Evolutionary conservation across 2,113 vertebrate species (phyloP), one percentile per base, ranked within the genome.

Genomic region (Prunella fulvescens): DNA sequence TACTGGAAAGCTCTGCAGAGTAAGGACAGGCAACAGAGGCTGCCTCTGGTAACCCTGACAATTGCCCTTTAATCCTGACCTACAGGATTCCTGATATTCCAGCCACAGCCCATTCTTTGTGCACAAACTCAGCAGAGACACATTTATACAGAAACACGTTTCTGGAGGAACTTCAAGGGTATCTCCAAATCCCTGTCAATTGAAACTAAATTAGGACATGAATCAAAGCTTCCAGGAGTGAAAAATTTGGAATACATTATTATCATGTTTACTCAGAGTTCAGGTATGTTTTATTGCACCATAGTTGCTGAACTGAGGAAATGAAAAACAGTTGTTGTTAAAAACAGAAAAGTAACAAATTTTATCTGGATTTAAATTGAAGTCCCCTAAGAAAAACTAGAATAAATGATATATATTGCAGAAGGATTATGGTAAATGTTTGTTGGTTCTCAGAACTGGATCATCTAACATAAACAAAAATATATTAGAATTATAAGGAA

Each of bases 71-170:
- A 94, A 77, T 90, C 81, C 93, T 97, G 95, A 97, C 95, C 92
- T 97, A 57, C 81, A 65, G 78, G 83, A 97, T 97, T 97, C 96
- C 92, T 96, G 81, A 88, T 97, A 88, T 93, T 97, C 94, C 93
- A 94, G 88, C 90, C 94, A 60, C 33, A 56, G 69, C 47, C 84
- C 60, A n/a, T 90, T 93, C 81, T 95, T 81, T 88, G 66, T 35
- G 3, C 45, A 57, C 94, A 95, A 48, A 88, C 81, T 65, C 51
- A 82, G 62, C 45, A 76, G 92, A 70, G 33, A 42, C 25, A 86
- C 69, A 66, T 86, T 91, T 65, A 37, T 26, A 87, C 29, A 81
- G 81, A 86, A 90, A 22, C 53, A 79, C 62, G 80, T 77, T 91
- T 81, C 79, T 92, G 61, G 70, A 71, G 7, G 50, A 78, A 80